Evolutionary conservation across 37 sponge, comb jelly and placozoan genomes (phyloP), one percentile per base, ranked within the genome.

Genomic region (Beroe forskalii): DNA sequence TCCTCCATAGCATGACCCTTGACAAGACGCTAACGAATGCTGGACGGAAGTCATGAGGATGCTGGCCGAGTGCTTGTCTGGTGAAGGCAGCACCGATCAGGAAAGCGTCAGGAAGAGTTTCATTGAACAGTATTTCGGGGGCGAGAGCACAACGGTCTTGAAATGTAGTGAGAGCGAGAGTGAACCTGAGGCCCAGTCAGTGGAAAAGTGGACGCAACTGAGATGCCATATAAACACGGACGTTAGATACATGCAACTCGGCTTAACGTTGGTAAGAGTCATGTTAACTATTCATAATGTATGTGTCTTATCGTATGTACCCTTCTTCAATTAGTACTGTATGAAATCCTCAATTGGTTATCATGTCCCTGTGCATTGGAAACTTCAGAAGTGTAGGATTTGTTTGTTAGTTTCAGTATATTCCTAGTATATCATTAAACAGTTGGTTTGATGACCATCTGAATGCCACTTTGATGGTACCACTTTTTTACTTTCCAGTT

Each of bases 11-110:
- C n/a, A n/a, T n/a, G n/a, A n/a, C n/a, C 55, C 6, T 48, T 44
- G 12, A 23, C 95, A 98, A 91, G 99, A 98, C 91, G 99, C 99
- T 30, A 97, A 98, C 61, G 99, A 98, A 90, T 96, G 96, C 76
- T 98, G 99, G 99, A 92, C 90, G 38, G 91, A 94, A 27, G 27
- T 94, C 8, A 64, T 94, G 43, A 91, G 67, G 36, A 91, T 90
- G 32, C 55, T 93, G 27, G 25, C 83, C 0, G 62, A 67, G 32
- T 67, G 67, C 62, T 55, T 93, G 62, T 61, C 93, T 20, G 90
- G 90, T 19, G 62, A 61, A 1, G 43, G 89, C 38, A 42, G 93
- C 32, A 89, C 94, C 43, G 48, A 19, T 28, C 17, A 31, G 12
- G 72, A 91, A 27, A 67, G 35, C 23, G 93, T 62, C 24, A 31